Evolutionary conservation across 2,888 invertebrate genomes (phyloP), one percentile per base, ranked within the genome.

Genomic region (Drosophila formosana): DNA sequence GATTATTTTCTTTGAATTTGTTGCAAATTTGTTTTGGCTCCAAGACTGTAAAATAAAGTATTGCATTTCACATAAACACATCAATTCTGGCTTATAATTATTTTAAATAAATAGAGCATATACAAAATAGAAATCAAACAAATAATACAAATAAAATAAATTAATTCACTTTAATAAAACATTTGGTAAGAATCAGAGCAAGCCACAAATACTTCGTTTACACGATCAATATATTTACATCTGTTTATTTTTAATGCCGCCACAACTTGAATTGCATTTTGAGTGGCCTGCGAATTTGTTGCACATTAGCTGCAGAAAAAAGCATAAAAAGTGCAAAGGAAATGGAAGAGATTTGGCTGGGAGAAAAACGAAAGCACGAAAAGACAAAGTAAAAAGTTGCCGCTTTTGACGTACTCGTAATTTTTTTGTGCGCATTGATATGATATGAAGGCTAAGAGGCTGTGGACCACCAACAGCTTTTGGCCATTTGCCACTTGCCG

Each of bases 341-440:
- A 82, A 78, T 67, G 53, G 45, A 28, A 26, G 30, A 66, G 70
- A 80, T 68, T 74, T 55, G 50, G 39, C 9, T 50, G 30, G 6
- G 7, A 23, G 34, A 45, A 65, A 66, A 66, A 47, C 34, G 70
- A 63, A 67, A 64, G 63, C 45, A 56, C 26, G 0, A 39, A 45
- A 64, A 64, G 32, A 52, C 41, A 62, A 66, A 65, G 45, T 49
- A 53, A 69, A 76, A 76, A 69, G 46, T 69, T 49, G 68, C 62
- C 60, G 69, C 64, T 58, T 55, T 74, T 74, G 74, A 74, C 73
- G 70, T 68, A 64, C 47, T 61, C 74, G 73, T 69, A 70, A 73
- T 66, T 66, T 46, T 43, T 23, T 45, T 18, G 11, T 55, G 50
- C 26, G 53, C 30, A 28, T 41, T 66, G 72, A 70, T 72, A 65